Base-by-base conservation (phyloP, 30 jellyfish, hydroid and myxozoan species). In the Turritopsis rubra region DNA sequence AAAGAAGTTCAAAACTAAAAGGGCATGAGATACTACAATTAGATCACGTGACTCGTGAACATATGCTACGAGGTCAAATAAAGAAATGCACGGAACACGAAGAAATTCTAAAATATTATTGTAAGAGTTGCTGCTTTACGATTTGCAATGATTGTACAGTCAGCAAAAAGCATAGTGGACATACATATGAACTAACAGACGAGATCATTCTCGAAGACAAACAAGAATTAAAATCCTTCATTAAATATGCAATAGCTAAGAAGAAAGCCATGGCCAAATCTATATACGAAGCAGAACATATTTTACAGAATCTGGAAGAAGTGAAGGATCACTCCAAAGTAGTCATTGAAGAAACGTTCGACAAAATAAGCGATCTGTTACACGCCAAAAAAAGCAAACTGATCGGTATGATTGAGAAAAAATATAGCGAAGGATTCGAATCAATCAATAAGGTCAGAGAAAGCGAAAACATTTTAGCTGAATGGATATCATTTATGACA, bases 151-250 rank as follows among this genome's bases (percentile, higher is more conserved):
- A 68, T 68, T 68, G 77, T 22, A 68, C 77, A 9, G 77, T 68
- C 77, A 68, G 77, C 77, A 68, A 68, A 68, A 68, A 68, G 30
- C 77, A 68, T 68, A 68, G 77, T 68, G 77, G 77, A 7, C 77
- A 68, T 19, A 68, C 28, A n/a, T 68, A n/a, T 22, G 77, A 68
- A 27, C 19, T 68, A 27, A 17, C 30, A n/a, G 77, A 68, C 9
- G 77, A 68, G 30, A 68, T 68, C 0, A 68, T 27, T 27, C 30
- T 27, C 19, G 77, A 27, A n/a, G 30, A 68, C 8, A 68, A 68
- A 68, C 23, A 68, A 19, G 19, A 68, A 17, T 27, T 68, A 68
- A 9, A 68, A 27, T 68, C 30, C 16, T 22, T 68, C 19, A 23
- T 68, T 68, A 17, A 68, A 1, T 7, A 22, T 7, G 77, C 77